Conservation (phyloP, 2,113 vertebrate genomes). For the Xiphophorus couchianus region DNA sequence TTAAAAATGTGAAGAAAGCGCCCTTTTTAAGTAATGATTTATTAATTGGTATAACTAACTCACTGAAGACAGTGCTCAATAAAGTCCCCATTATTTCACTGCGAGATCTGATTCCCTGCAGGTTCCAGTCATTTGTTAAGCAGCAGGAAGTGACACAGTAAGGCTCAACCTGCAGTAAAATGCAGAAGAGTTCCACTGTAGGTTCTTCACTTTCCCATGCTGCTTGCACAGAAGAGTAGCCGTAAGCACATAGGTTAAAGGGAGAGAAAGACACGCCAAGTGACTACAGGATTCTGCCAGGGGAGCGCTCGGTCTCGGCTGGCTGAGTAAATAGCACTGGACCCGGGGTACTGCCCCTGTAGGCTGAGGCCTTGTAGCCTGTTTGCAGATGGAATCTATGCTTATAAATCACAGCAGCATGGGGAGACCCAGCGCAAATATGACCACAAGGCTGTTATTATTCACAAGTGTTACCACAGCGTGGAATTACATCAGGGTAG, state of each 20-base stretch:
- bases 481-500: slow-evolving; percentile 39
- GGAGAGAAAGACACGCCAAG: slow-evolving; percentile 31
- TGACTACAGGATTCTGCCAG: slow-evolving; percentile 48
- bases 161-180: slow-evolving; percentile 61
- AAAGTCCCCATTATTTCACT: slow-evolving; percentile 31
- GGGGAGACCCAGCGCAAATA: slow-evolving; percentile 71
- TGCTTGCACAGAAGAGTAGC: slow-evolving; percentile 31
- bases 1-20: neutral
- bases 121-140: slow-evolving; percentile 68
- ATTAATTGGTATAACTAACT: slow-evolving; percentile 51
- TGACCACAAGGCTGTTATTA: slow-evolving; percentile 58
- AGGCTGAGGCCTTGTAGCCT: slow-evolving; percentile 63
- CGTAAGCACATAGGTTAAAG: slow-evolving; percentile 39
- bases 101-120: slow-evolving; percentile 43
- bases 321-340: slow-evolving; percentile 75
- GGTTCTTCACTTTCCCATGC: slow-evolving; percentile 35
- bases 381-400: slow-evolving; percentile 73
- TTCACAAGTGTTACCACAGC: slow-evolving; percentile 50
- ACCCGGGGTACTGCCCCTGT: slow-evolving; percentile 68
- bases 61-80: slow-evolving; percentile 34
- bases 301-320: slow-evolving; percentile 58
- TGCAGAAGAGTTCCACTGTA: slow-evolving; percentile 31
- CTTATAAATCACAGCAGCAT: slow-evolving; percentile 74
- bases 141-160: slow-evolving; percentile 62
- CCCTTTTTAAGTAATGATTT: slow-evolving; percentile 51